These are phyloP conservation scores for Pristionchus entomophagus DNA, from an alignment of 2,888 invertebrate species.

Conservation along the genomic window DNA sequence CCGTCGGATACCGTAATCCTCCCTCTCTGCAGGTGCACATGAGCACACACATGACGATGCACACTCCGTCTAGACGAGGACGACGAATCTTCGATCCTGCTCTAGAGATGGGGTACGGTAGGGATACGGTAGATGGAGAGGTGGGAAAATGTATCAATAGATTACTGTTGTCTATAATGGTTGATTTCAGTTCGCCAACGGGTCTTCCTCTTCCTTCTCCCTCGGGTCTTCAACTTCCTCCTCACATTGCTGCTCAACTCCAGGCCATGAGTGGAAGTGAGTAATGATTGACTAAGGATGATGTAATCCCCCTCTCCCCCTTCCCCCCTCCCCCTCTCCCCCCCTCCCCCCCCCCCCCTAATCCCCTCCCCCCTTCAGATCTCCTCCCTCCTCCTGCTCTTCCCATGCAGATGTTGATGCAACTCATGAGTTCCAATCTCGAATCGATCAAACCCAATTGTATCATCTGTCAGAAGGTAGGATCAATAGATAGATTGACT, in stretches of 20 bases:
- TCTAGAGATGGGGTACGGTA: conserved; percentile 4
- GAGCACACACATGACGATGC: conserved; percentile 74
- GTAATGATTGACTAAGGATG: conserved; percentile 47
- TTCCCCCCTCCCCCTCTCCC: conserved; percentile 54
- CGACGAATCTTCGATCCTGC: conserved; percentile 67
- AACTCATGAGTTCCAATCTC: conserved; percentile 70
- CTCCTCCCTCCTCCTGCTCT: conserved; percentile 52
- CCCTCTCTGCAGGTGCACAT: conserved; percentile 67
- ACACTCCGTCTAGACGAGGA: conserved; percentile 73
- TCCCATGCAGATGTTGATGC: conserved; percentile 69
- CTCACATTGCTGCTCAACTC: conserved; percentile 36
- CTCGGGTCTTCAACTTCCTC: background rate
- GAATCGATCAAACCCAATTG: conserved; percentile 41
- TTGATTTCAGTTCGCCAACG: background rate
- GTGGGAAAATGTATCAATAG: background rate
- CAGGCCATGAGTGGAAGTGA: conserved; percentile 42
- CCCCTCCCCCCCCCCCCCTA: too few relatives aligned
- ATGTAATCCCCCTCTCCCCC: conserved; percentile 48
- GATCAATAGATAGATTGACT: background rate
- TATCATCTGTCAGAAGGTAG: conserved; percentile 37
- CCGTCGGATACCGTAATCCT: background rate
- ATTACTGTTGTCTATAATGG: background rate
- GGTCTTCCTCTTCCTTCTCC: conserved; percentile 41
- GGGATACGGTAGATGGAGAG: background rate
- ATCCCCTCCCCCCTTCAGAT: conserved; percentile 50